These are phyloP conservation scores for Urocynchramus pylzowi DNA, from an alignment of 2,113 vertebrate genomes.

Conservation along the genomic window DNA sequence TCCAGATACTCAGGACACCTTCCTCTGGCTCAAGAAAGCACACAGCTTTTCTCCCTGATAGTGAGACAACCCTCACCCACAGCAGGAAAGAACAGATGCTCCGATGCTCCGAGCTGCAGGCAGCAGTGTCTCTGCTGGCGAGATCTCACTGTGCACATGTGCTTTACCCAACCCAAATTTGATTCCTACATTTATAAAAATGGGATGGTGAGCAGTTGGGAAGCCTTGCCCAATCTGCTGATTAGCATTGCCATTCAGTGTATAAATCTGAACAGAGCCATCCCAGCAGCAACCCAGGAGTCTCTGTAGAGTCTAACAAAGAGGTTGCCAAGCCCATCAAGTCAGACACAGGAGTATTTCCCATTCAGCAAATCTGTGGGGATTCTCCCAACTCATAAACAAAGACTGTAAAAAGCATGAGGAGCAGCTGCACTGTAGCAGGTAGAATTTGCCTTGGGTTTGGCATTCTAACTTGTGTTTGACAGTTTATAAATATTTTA, in stretches of 20 bases:
- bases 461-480: background rate
- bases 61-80: background rate
- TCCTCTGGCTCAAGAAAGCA: background rate
- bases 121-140: background rate
- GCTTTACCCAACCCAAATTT: background rate
- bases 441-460: background rate
- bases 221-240: background rate
- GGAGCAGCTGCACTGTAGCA: background rate
- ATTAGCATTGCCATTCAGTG: background rate
- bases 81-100: background rate
- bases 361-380: background rate
- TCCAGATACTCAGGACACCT: background rate
- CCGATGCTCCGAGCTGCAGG: background rate
- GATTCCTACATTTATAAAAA: background rate
- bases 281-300: background rate
- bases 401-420: background rate
- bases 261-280: background rate
- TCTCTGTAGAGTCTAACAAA: conserved; percentile 22
- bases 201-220: background rate
- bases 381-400: conserved; percentile 33
- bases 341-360: conserved; percentile 8
- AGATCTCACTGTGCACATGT: background rate
- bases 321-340: conserved; percentile 60
- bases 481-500: background rate
- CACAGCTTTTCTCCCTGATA: background rate